Conservation (phyloP, 2,888 invertebrate species). For the Baronia brevicornis region DNA sequence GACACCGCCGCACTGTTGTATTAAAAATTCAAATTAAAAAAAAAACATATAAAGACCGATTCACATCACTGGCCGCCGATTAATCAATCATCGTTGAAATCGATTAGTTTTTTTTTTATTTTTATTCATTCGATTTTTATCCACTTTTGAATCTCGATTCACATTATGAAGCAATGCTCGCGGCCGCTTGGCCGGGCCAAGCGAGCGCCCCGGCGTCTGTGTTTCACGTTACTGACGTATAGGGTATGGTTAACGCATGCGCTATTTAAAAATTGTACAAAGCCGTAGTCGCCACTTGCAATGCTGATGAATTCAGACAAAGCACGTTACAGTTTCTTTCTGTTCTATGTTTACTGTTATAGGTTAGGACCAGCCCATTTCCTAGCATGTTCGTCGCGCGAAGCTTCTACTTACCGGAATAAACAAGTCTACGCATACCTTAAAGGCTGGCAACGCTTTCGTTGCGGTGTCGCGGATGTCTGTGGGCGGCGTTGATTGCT, state of each 20-base stretch:
- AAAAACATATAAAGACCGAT: slow-evolving; percentile 27
- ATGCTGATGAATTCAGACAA: slow-evolving; percentile 8
- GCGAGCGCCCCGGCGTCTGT: slow-evolving; percentile 40
- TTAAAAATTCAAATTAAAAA: slow-evolving; percentile 46
- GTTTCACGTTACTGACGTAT: slow-evolving; percentile 43
- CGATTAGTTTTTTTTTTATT: slow-evolving; percentile 19
- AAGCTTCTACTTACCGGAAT: too few relatives aligned
- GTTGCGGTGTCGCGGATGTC: too few relatives aligned
- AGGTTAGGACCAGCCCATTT: too few relatives aligned
- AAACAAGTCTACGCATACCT: too few relatives aligned
- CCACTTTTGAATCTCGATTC: slow-evolving; percentile 50
- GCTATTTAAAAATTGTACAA: slow-evolving; percentile 31
- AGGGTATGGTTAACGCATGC: slow-evolving; percentile 47
- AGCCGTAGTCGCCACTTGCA: slow-evolving; percentile 17
- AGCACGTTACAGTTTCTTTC: too few relatives aligned
- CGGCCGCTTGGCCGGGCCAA: slow-evolving; percentile 34
- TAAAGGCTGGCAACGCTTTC: not conserved
- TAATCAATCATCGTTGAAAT: slow-evolving; percentile 19
- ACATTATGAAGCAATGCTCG: slow-evolving; percentile 37
- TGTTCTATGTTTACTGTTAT: too few relatives aligned
- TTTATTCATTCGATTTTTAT: slow-evolving; percentile 14
- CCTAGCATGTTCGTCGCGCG: too few relatives aligned
- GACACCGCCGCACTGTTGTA: slow-evolving; percentile 35
- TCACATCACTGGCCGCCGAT: slow-evolving; percentile 6
- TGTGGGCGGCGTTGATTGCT: too few relatives aligned